Percentiles rank a stretch among this genome's conserved stretches.
Evolutionary conservation across 1,140 invertebrate genomes (phyloP).

Genomic region (Proales similis): DNA sequence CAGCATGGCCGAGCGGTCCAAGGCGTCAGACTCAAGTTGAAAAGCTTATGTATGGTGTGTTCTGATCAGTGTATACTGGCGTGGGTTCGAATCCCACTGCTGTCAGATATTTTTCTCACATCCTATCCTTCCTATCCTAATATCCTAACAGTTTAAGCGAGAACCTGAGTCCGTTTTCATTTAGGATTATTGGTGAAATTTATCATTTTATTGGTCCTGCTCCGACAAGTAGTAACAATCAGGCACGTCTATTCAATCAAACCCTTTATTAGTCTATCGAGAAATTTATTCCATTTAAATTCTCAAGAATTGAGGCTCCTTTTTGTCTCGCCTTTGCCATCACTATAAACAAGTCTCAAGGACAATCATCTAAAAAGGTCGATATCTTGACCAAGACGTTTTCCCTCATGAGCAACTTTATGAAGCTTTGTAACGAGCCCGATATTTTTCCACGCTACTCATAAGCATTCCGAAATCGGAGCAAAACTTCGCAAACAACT

Average conservation of each 20-base stretch:
- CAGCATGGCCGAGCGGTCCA: conserved; percentile 22
- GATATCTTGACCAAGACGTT: conserved; percentile 39
- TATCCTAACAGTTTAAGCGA: no score
- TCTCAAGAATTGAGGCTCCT: no score
- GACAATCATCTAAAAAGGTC: conserved; percentile 42
- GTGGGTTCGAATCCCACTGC: conserved; percentile 24
- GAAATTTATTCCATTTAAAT: no score
- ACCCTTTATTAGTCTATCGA: no score
- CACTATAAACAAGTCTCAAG: conserved; percentile 44
- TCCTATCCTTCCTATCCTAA: no score
- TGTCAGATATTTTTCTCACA: conserved; percentile 34
- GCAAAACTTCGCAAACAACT: neutral
- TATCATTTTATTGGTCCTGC: no score
- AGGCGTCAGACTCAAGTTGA: conserved; percentile 21
- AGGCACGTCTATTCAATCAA: no score
- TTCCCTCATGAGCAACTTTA: conserved; percentile 43
- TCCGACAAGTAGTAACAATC: no score
- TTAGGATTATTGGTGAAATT: no score
- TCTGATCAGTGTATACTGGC: conserved; percentile 26
- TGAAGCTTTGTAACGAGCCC: conserved; percentile 41
- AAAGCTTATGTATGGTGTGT: conserved; percentile 8
- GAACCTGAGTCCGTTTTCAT: no score
- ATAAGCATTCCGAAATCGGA: neutral
- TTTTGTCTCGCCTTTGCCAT: conserved; percentile 43
- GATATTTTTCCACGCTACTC: conserved; percentile 11